Base-by-base conservation (phyloP, 2,888 invertebrate genomes). In the Nowickia ferox region DNA sequence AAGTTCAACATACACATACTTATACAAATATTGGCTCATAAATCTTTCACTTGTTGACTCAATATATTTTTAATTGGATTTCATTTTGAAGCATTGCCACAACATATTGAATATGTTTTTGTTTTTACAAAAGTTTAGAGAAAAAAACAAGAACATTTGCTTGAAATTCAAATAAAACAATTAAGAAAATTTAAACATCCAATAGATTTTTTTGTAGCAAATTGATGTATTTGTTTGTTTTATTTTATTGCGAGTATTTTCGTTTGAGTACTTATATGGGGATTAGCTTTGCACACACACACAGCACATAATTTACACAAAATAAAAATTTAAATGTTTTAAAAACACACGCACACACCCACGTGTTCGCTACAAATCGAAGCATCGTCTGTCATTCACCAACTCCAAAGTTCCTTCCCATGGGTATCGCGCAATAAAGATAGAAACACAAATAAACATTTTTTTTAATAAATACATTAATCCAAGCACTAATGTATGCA, bases 361-460 rank as follows among this genome's bases (percentile, higher is more conserved):
- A 42, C 75, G 59, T 59, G 83, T 68, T 84, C 76, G 84, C 87
- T 84, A 87, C 88, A 90, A 90, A 90, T 90, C 90, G 90, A 89
- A 91, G 89, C 91, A 90, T 91, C 91, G 90, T 91, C 90, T 91
- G 90, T 91, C 91, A 90, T 88, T 91, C 90, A 89, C 87, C 89
- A 84, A 87, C 57, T 48, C 69, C 59, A 77, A 75, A 69, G 72
- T 11, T 69, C 44, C 75, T 57, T 71, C 44, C 75, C 46, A 19
- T 84, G 61, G 38, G 38, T 13, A 59, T 13, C 71, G 38, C 53
- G 40, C 22, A 53, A 42, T 66, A 66, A 66, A 42, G 59, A 13
- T 40, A 59, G 30, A 69, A 9, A 59, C 6, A 57, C 6, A 46
- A 71, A 30, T 51, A 55, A 61, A 19, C 17, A 3, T 63, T 71